A percentile compares a stretch with the other conserved stretches of the same genome.
Evolutionary conservation across 2,113 vertebrate genomes (phyloP).

Genomic region (Echinops telfairi): DNA sequence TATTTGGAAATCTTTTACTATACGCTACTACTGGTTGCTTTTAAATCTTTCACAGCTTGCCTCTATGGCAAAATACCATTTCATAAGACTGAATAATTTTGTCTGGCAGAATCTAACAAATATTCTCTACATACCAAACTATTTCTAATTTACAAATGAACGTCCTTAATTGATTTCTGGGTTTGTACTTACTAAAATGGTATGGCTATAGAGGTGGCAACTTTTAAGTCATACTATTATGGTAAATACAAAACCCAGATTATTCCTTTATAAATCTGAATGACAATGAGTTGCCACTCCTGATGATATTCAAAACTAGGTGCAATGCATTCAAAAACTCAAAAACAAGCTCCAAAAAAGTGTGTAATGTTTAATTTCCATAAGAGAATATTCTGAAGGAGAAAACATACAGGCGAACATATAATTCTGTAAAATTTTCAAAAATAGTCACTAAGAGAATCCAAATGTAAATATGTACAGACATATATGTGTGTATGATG

Average conservation of each 20-base stretch:
- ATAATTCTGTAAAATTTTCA: background rate
- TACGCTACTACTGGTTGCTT: background rate
- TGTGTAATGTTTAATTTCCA: conserved; percentile 35
- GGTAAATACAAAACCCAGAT: too few relatives aligned
- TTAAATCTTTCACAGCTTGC: conserved; percentile 37
- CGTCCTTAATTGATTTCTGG: conserved; percentile 39
- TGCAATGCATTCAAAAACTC: background rate
- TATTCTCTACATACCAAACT: background rate
- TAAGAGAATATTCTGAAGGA: conserved; percentile 47
- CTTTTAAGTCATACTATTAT: too few relatives aligned
- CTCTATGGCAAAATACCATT: conserved; percentile 47
- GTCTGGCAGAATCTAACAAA: background rate
- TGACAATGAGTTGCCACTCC: conserved; percentile 17
- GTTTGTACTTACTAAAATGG: conserved; percentile 5
- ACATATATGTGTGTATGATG: too few relatives aligned
- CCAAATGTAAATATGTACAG: conserved; percentile 18
- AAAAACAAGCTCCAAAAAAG: conserved; percentile 47
- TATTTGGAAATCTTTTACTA: conserved; percentile 42
- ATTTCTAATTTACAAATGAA: conserved; percentile 43
- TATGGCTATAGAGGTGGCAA: too few relatives aligned
- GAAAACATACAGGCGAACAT: conserved; percentile 19
- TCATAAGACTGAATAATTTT: conserved; percentile 57
- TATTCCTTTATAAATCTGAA: background rate
- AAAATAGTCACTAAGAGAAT: conserved; percentile 19
- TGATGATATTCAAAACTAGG: conserved; percentile 22